These are phyloP conservation scores for Coptodon rendalli DNA, from an alignment of 2,113 vertebrate species.

Conservation along the genomic window DNA sequence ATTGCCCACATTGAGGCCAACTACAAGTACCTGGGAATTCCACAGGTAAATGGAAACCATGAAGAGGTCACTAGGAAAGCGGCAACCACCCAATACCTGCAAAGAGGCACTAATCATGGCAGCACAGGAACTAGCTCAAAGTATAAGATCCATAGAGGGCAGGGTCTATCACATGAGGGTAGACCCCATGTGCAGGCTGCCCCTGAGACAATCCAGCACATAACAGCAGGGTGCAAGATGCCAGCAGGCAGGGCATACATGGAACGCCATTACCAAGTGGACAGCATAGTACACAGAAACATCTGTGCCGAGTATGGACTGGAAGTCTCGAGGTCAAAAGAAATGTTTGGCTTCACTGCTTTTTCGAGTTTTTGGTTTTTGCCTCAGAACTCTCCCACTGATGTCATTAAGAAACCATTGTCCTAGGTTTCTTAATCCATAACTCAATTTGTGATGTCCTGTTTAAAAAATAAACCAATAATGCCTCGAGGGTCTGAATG, in stretches of 20 bases:
- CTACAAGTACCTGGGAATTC: neutral
- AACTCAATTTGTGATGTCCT: neutral
- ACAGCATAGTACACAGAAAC: fast-evolving
- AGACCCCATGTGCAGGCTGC: neutral
- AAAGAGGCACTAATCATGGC: neutral
- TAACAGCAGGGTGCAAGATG: neutral
- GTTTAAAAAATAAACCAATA: neutral
- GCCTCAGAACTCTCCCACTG: neutral
- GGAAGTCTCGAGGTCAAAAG: neutral
- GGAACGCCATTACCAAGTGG: neutral
- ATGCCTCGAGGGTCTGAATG: neutral
- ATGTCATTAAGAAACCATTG: neutral
- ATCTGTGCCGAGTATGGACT: neutral
- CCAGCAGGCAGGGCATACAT: neutral
- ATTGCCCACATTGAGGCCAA: neutral
- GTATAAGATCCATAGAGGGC: neutral
- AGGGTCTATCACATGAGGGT: neutral
- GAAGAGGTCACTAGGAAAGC: neutral
- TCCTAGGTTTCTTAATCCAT: neutral
- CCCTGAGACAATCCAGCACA: neutral
- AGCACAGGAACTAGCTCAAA: neutral
- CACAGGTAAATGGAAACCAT: neutral
- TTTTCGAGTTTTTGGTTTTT: neutral
- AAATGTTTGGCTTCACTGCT: neutral
- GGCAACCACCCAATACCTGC: neutral